Base-by-base conservation (phyloP, 2,888 invertebrate genomes). In the Drosophila yooni region DNA sequence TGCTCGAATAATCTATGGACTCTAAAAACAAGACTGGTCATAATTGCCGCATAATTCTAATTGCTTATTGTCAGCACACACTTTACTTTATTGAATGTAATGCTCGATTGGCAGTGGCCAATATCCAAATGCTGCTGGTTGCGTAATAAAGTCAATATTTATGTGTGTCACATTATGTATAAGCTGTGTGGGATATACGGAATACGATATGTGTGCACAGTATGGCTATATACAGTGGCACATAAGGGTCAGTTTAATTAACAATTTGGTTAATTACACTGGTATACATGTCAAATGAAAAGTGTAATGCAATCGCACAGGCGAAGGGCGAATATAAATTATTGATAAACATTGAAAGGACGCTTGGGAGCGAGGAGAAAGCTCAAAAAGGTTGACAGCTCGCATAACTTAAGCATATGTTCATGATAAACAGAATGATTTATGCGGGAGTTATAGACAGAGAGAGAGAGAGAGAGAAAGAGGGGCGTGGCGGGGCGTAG, bases 171-270 rank as follows among this genome's bases (percentile, higher is more conserved):
- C 33, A 33, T 33, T 57, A 43, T 57, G 50, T 64, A 27, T 43
- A 18, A 15, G 15, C 8, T 40, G 21, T 50, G 50, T 27, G 51
- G 27, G 15, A 46, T 21, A 43, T 21, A 13, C 21, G 43, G 21
- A 15, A 46, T 46, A 25, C 15, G 46, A 46, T 46, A 46, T 46
- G 46, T 25, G 25, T 25, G 15, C 15, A 46, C 46, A 46, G 33
- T 67, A 38, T 33, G 33, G 33, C 33, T 52, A 57, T 36, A 36
- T 36, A 50, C n/a, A 4, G n/a, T n/a, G 18, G 18, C 46, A 76
- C 70, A 89, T 76, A 88, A 82, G 84, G 82, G 82, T 88, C 85
- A 84, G 61, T 82, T 89, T 83, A 89, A 83, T 89, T 81, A 89
- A 84, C 88, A 82, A 84, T 79, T 89, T 88, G 90, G 74, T 89